Conservation (phyloP, 2,113 vertebrate species). For the Myocastor coypus region DNA sequence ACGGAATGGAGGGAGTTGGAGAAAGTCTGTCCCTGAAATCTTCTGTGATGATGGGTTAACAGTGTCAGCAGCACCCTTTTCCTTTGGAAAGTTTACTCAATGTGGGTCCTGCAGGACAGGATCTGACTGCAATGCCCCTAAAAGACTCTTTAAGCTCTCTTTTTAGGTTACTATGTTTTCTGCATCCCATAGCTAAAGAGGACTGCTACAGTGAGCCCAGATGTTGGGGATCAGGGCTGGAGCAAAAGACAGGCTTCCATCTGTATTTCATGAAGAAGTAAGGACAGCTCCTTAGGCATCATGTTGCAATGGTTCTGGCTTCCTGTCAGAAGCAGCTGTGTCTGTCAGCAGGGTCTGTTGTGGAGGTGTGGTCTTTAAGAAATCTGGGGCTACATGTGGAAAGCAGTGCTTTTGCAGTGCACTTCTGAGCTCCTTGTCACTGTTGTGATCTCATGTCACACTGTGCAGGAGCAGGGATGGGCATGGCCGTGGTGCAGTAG, state of each 20-base stretch:
- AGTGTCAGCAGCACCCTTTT: not conserved
- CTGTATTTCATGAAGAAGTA: not conserved
- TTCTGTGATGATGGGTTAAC: not conserved
- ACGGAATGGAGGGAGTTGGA: not conserved
- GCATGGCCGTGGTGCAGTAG: not conserved
- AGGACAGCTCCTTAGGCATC: not conserved
- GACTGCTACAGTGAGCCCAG: not conserved
- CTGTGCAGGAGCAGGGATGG: not conserved
- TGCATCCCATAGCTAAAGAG: not conserved
- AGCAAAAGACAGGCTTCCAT: not conserved
- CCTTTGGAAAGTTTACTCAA: not conserved
- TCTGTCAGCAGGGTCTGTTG: not conserved
- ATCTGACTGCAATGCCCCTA: not conserved
- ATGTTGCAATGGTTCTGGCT: not conserved
- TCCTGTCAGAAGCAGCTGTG: not conserved
- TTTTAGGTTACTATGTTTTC: not conserved
- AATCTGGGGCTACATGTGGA: not conserved
- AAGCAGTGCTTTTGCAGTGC: not conserved
- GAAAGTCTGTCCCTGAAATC: not conserved
- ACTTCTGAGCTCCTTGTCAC: not conserved
- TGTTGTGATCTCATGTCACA: accelerated
- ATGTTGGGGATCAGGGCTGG: not conserved
- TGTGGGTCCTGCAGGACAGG: not conserved
- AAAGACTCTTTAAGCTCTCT: not conserved
- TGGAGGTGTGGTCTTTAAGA: not conserved